These are phyloP conservation scores for Corythaeola cristata DNA, from an alignment of 2,113 vertebrate genomes.

Conservation along the genomic window DNA sequence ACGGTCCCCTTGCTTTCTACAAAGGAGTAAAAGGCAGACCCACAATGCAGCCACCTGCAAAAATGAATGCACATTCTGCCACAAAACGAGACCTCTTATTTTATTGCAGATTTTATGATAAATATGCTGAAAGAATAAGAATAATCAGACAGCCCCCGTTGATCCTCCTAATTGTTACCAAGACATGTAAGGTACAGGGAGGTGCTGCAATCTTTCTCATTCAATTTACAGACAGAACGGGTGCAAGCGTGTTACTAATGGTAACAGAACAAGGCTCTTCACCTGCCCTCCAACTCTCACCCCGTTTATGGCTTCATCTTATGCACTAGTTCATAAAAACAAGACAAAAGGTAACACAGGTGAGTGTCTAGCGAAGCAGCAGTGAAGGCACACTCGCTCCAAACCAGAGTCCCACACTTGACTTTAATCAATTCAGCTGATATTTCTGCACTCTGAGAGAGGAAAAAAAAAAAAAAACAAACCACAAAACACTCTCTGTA, in stretches of 20 bases:
- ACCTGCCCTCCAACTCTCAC: constrained; percentile 51
- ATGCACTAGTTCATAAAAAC: constrained; percentile 1
- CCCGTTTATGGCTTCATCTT: background rate
- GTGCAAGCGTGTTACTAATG: constrained; percentile 35
- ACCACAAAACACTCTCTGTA: background rate
- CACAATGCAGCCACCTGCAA: background rate
- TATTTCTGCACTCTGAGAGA: background rate
- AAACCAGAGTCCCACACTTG: background rate
- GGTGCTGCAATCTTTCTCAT: background rate
- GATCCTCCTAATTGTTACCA: constrained; percentile 6
- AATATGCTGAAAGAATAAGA: background rate
- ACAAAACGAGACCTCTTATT: background rate
- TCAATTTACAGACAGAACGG: constrained; percentile 9
- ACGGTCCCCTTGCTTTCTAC: accelerated
- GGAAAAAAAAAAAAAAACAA: background rate
- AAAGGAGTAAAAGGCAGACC: background rate
- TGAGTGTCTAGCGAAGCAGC: background rate
- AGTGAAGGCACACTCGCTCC: background rate
- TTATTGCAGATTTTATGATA: background rate
- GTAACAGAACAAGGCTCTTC: constrained; percentile 48
- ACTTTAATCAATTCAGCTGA: constrained; percentile 29
- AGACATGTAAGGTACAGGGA: background rate
- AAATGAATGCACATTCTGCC: background rate
- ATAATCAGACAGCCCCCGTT: background rate
- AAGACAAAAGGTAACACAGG: background rate